These are phyloP conservation scores for Cordilura impudica DNA, from an alignment of 2,888 invertebrate species.

Conservation along the genomic window DNA sequence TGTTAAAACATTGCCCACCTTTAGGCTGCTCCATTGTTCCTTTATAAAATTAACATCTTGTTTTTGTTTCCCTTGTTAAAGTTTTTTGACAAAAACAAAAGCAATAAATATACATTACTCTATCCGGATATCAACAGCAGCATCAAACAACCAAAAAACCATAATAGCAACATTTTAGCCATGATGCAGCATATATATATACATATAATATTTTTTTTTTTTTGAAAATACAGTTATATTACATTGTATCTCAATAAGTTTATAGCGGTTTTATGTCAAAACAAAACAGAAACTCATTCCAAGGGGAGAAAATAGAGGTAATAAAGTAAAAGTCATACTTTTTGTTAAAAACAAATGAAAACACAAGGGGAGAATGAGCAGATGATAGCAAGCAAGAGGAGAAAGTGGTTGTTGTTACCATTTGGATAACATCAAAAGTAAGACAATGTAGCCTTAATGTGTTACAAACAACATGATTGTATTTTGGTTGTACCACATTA, in stretches of 20 bases:
- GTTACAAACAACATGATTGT: slow-evolving; percentile 52
- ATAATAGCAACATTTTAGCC: slow-evolving; percentile 8
- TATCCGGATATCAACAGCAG: slow-evolving; percentile 44
- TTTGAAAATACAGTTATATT: slow-evolving; percentile 21
- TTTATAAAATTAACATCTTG: slow-evolving; percentile 1
- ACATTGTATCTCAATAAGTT: slow-evolving; percentile 73
- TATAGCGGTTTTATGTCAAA: slow-evolving; percentile 78
- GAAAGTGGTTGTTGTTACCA: slow-evolving; percentile 49
- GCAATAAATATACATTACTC: slow-evolving; percentile 64
- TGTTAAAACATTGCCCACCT: background rate
- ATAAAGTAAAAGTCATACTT: slow-evolving; percentile 48
- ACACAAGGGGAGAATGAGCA: slow-evolving; percentile 23
- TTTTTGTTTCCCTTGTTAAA: slow-evolving; percentile 21
- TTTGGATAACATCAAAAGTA: slow-evolving; percentile 41
- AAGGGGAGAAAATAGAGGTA: slow-evolving; percentile 22
- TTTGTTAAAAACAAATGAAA: background rate
- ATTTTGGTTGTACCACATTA: slow-evolving; percentile 25
- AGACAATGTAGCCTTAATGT: slow-evolving; percentile 32
- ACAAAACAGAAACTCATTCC: slow-evolving; percentile 71
- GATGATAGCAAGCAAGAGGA: slow-evolving; percentile 30
- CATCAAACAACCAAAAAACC: slow-evolving; percentile 1
- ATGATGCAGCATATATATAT: slow-evolving; percentile 52
- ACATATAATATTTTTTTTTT: no score
- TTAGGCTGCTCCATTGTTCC: background rate
- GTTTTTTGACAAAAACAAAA: slow-evolving; percentile 43